phyloP scores from a whole-genome alignment of 2,888 invertebrate genomes.

The Horisme vitalbata region DNA sequence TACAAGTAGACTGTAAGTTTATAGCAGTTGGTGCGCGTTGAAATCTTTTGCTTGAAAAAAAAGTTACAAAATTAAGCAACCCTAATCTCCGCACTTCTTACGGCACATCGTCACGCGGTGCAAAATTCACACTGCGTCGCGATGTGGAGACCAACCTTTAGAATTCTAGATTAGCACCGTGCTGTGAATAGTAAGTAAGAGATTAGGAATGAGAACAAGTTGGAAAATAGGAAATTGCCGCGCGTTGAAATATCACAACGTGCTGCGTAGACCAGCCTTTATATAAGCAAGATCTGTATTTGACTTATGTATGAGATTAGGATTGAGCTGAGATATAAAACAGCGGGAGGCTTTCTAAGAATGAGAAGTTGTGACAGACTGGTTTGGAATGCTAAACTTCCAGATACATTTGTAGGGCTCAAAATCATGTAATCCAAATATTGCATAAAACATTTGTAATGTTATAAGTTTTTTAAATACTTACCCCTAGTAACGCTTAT shows the following conservation, averaged over 20 bases:
- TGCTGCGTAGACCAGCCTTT: conserved; percentile 19
- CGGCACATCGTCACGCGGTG: conserved; percentile 7
- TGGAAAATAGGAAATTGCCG: neutral
- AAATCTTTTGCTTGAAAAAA: conserved; percentile 1
- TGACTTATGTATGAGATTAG: neutral
- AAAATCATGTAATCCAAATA: too few species aligned
- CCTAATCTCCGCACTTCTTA: neutral
- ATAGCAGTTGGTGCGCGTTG: conserved; percentile 1
- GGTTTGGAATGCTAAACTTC: neutral
- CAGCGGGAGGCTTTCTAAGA: conserved; percentile 10
- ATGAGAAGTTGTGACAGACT: neutral
- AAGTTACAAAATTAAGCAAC: neutral
- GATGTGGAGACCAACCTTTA: conserved; percentile 9
- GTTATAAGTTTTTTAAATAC: too few species aligned
- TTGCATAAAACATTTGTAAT: too few species aligned
- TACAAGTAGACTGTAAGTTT: neutral
- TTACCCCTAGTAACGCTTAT: too few species aligned
- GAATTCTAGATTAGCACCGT: conserved; percentile 11
- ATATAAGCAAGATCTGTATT: neutral
- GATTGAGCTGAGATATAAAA: conserved; percentile 11
- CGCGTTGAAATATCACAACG: neutral
- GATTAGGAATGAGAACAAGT: neutral
- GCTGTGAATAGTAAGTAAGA: conserved; percentile 4
- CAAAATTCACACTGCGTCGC: conserved; percentile 1
- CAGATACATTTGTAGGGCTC: too few species aligned